phyloP scores from a whole-genome alignment of 2,888 invertebrate genomes.

The Neocrepidodera transversa region DNA sequence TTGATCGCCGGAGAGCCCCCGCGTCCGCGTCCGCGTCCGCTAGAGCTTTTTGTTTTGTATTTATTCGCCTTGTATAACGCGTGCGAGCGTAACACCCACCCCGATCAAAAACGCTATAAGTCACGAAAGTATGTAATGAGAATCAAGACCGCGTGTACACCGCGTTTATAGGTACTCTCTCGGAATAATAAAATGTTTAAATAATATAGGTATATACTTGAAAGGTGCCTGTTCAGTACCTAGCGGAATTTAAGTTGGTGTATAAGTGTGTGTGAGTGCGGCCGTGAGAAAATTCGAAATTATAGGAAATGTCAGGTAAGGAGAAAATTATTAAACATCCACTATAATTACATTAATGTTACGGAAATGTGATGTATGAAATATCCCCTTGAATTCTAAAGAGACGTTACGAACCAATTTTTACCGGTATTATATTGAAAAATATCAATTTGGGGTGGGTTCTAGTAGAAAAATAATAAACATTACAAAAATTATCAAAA shows the following conservation, averaged over 20 bases:
- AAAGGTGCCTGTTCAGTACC: neutral
- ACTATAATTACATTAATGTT: too few species aligned
- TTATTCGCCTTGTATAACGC: too few species aligned
- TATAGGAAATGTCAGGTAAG: constrained; percentile 9
- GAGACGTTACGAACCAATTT: too few species aligned
- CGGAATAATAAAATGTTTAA: constrained; percentile 12
- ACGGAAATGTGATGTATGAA: too few species aligned
- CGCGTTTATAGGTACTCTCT: constrained; percentile 18
- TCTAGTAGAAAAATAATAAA: too few species aligned
- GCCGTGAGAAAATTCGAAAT: neutral
- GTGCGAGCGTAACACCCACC: neutral
- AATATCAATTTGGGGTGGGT: too few species aligned
- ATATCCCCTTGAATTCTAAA: too few species aligned
- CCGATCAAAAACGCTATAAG: neutral
- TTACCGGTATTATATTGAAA: too few species aligned
- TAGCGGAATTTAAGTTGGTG: neutral
- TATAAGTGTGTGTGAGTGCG: neutral
- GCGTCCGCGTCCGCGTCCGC: neutral
- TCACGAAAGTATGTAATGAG: constrained; percentile 3
- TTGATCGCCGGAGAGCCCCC: neutral
- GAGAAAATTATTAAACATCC: too few species aligned
- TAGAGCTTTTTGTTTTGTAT: too few species aligned
- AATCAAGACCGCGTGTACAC: neutral
- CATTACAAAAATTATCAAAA: too few species aligned
- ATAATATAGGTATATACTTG: neutral